Base-by-base conservation (phyloP, 2,888 invertebrate species). In the Heteropelma amictum region DNA sequence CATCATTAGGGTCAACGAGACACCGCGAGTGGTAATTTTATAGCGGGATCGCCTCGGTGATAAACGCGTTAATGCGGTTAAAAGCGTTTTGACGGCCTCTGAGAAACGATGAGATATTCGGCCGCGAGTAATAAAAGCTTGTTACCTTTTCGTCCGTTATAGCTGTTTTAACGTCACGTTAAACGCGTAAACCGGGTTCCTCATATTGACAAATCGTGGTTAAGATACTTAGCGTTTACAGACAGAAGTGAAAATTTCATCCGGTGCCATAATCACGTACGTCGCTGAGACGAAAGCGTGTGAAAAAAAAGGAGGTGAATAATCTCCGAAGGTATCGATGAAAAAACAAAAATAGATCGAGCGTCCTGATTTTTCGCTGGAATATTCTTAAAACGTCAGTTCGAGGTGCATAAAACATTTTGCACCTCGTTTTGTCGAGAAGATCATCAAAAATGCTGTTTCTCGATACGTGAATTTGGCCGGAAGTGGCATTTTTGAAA, bases 71-170 rank as follows among this genome's bases (percentile, higher is more conserved):
- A 33, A 61, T n/a, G n/a, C 45, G 47, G 45, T 45, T 21, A 30
- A 47, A 47, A 47, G 42, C 12, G 10, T 47, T 61, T 61, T 61
- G 47, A 61, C 60, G 47, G n/a, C 45, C 45, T 61, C 19, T 33
- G 21, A 21, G 6, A 61, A 61, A 45, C n/a, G n/a, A n/a, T 19
- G 58, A 14, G 45, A 21, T 30, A 28, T 38, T 60, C 17, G 56
- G n/a, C 19, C 35, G n/a, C 3, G 7, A 12, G 33, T 12, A 8
- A 12, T 61, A 61, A 21, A 58, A 28, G n/a, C n/a, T n/a, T n/a
- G n/a, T n/a, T n/a, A n/a, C n/a, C n/a, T n/a, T n/a, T n/a, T n/a
- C n/a, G n/a, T n/a, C n/a, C n/a, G n/a, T n/a, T n/a, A n/a, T n/a
- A n/a, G n/a, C n/a, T n/a, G n/a, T n/a, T n/a, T n/a, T n/a, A n/a